phyloP scores from a whole-genome alignment of 2,888 invertebrate genomes.

The Heliconius ethilla region DNA sequence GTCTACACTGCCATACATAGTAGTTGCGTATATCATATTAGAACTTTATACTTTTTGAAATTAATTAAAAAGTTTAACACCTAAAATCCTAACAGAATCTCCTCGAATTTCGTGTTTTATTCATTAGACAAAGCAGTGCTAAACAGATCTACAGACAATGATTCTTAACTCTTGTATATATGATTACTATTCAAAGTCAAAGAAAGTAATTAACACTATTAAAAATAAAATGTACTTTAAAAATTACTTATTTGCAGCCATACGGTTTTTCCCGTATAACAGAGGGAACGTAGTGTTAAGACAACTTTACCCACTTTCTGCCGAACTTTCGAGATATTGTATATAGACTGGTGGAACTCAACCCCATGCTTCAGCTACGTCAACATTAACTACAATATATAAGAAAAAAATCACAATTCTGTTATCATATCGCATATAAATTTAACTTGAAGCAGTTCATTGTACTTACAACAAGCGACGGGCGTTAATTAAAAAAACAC shows the following conservation, averaged over 20 bases:
- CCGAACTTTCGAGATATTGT: background rate
- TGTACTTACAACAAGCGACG: slow-evolving; percentile 30
- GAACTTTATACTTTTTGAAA: background rate
- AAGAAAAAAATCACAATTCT: background rate
- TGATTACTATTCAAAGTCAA: slow-evolving; percentile 1
- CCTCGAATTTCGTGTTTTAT: slow-evolving; percentile 24
- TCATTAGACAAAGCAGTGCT: slow-evolving; percentile 30
- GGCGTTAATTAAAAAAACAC: slow-evolving; percentile 40
- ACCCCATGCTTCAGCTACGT: background rate
- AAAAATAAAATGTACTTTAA: background rate
- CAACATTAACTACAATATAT: background rate
- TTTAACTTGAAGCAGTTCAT: background rate
- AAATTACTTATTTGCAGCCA: background rate
- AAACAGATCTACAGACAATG: slow-evolving; percentile 14
- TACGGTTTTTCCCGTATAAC: background rate
- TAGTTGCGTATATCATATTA: background rate
- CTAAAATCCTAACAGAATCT: background rate
- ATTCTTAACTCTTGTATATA: slow-evolving; percentile 5
- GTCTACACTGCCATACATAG: background rate
- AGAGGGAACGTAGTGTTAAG: background rate
- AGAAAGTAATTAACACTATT: background rate
- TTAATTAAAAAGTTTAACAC: background rate
- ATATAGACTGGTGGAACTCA: background rate
- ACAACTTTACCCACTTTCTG: background rate
- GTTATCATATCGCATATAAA: background rate